Percentiles rank a stretch among this genome's conserved stretches.
phyloP scores from a whole-genome alignment of 2,888 invertebrate species.

The Lithodes maja region DNA sequence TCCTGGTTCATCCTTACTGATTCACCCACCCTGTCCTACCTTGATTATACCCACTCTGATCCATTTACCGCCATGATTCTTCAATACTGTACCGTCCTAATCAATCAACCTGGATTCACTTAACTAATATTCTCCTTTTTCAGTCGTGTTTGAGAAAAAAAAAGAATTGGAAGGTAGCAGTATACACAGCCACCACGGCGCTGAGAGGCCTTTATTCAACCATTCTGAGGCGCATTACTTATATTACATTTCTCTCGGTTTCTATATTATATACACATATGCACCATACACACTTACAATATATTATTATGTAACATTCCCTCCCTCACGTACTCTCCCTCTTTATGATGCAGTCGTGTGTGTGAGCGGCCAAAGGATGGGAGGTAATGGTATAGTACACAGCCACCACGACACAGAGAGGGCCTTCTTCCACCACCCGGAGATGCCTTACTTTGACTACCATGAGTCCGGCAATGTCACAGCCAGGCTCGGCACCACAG shows the following conservation, averaged over 20 bases:
- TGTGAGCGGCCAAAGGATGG: conserved; percentile 4
- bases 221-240: too few species aligned
- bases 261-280: not conserved
- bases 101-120: too few species aligned
- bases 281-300: not conserved
- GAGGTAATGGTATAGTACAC: not conserved
- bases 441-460: conserved; percentile 49
- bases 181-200: too few species aligned
- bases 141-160: too few species aligned
- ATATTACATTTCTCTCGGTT: not conserved
- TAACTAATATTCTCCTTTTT: too few species aligned
- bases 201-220: too few species aligned
- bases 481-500: conserved; percentile 55
- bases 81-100: too few species aligned
- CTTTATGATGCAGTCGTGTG: not conserved
- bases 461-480: conserved; percentile 58
- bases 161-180: too few species aligned
- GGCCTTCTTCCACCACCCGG: conserved; percentile 28
- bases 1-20: too few species aligned
- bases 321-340: not conserved
- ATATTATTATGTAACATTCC: not conserved
- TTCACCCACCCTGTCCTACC: too few species aligned
- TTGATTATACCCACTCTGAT: too few species aligned
- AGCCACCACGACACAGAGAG: not conserved
- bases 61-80: too few species aligned